phyloP scores from a whole-genome alignment of 2,113 vertebrate genomes.

The Aphelocoma coerulescens region DNA sequence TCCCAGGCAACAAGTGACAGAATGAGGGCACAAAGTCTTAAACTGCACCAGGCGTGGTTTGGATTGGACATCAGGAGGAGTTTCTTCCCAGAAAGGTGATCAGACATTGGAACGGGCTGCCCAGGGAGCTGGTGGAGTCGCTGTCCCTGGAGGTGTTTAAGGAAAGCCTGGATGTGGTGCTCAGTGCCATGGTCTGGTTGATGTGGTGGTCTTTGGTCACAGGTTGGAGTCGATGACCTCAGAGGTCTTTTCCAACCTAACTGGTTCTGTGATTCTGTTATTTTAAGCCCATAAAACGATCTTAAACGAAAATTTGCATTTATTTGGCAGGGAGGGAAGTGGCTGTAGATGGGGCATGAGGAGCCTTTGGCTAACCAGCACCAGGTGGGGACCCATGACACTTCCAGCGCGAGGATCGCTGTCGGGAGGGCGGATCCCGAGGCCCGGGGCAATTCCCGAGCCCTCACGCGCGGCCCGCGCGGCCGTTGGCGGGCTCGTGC shows the following conservation, averaged over 20 bases:
- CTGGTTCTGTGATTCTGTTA: accelerated
- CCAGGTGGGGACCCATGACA: accelerated
- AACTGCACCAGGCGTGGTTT: too few species aligned
- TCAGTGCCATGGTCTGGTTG: too few species aligned
- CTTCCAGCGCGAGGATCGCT: accelerated
- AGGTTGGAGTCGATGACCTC: background rate
- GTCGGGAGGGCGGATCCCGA: background rate
- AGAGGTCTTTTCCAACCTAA: background rate
- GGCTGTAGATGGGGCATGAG: accelerated
- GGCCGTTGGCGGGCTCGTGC: background rate
- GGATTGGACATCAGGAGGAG: accelerated
- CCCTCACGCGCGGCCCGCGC: background rate
- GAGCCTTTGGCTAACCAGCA: too few species aligned
- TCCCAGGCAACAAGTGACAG: background rate
- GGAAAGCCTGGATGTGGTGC: background rate
- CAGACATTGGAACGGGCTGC: background rate
- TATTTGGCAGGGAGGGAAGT: accelerated
- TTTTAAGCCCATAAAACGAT: background rate
- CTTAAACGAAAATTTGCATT: accelerated
- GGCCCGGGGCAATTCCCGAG: background rate
- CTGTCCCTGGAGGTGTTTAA: accelerated
- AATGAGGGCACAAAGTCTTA: background rate
- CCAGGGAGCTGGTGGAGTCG: background rate
- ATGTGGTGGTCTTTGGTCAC: accelerated
- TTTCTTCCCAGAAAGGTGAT: background rate